These are phyloP conservation scores for Pteropus rufus DNA, from an alignment of 2,797 vertebrate species.

Conservation along the genomic window DNA sequence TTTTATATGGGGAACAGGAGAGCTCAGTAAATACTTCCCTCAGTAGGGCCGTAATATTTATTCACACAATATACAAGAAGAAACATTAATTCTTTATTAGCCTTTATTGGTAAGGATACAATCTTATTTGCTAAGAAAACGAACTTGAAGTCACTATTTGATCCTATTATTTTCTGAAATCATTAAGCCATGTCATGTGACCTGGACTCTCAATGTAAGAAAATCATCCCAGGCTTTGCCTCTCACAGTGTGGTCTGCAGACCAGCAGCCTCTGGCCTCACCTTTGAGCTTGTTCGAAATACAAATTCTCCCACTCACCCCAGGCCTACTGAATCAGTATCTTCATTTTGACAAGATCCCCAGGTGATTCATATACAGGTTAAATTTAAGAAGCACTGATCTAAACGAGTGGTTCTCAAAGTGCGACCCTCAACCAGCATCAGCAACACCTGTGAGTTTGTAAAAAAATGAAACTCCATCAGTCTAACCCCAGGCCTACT, in stretches of 20 bases:
- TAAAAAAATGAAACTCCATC: not conserved
- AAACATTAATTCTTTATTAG: not conserved
- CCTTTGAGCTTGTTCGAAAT: not conserved
- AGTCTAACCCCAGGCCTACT: not conserved
- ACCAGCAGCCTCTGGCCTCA: not conserved
- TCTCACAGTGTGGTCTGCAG: not conserved
- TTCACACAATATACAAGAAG: not conserved
- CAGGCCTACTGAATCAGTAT: not conserved
- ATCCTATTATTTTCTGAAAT: slow-evolving; percentile 31
- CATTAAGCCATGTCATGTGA: not conserved
- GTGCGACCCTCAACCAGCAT: not conserved
- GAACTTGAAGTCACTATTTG: not conserved
- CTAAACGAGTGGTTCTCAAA: not conserved
- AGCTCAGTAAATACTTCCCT: slow-evolving; percentile 11
- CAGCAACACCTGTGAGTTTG: not conserved
- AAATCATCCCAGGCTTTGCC: not conserved
- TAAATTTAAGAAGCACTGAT: not conserved
- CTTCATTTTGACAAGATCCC: not conserved
- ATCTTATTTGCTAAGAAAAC: not conserved
- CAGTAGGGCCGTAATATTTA: not conserved
- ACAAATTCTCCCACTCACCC: not conserved
- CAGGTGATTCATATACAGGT: not conserved
- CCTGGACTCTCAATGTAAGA: not conserved
- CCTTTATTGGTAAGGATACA: not conserved
- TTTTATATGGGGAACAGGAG: not conserved